These are phyloP conservation scores for Arion vulgaris DNA, from an alignment of 1,140 invertebrate genomes.

Conservation along the genomic window DNA sequence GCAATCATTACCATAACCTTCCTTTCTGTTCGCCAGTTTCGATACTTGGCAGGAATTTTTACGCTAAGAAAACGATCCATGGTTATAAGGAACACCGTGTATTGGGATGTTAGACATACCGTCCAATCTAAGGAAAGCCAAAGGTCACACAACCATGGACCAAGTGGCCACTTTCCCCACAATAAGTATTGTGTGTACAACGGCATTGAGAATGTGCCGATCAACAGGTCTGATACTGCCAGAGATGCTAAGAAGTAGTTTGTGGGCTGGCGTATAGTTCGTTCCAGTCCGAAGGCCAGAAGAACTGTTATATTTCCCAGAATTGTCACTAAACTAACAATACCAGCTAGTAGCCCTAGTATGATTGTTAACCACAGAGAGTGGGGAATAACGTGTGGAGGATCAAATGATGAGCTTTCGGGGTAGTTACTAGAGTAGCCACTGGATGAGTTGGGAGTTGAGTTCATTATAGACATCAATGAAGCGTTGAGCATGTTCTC, in stretches of 20 bases:
- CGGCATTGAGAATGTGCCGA: conserved; percentile 90
- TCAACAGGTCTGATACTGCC: conserved; percentile 97
- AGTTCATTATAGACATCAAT: neutral
- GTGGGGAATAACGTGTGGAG: conserved; percentile 76
- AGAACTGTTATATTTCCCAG: conserved; percentile 97
- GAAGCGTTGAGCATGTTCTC: neutral
- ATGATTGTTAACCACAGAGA: conserved; percentile 91
- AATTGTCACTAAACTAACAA: conserved; percentile 65
- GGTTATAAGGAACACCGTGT: conserved; percentile 98
- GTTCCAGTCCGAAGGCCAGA: conserved; percentile 95
- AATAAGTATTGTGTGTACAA: conserved; percentile 97
- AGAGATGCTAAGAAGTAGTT: conserved; percentile 99
- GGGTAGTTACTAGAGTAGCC: neutral
- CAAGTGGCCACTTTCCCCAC: conserved; percentile 96
- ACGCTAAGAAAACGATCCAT: conserved; percentile 99
- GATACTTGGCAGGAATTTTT: conserved; percentile 97
- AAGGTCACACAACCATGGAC: conserved; percentile 95
- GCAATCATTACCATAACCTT: conserved; percentile 87
- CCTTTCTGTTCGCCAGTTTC: conserved; percentile 94
- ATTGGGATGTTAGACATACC: conserved; percentile 98
- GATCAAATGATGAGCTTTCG: neutral
- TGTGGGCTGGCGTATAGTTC: conserved; percentile 96
- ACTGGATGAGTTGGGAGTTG: neutral
- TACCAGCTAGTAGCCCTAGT: conserved; percentile 88
- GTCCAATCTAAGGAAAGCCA: conserved; percentile 99